Percentiles rank a stretch among this genome's conserved stretches.
phyloP scores from a whole-genome alignment of 2,888 invertebrate species.

The Argyresthia albistria region DNA sequence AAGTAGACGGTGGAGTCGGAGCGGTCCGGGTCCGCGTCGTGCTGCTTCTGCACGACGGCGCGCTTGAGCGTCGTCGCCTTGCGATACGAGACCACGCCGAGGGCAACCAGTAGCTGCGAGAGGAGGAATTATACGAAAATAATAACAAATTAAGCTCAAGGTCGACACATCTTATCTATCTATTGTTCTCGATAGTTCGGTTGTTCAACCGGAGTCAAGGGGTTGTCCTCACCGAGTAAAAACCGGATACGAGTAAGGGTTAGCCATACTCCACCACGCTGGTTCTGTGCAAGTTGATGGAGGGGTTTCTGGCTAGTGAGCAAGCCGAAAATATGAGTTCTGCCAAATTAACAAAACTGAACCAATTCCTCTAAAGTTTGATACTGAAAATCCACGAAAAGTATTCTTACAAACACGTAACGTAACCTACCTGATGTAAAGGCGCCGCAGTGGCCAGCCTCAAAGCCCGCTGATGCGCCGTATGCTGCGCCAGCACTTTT shows the following conservation, averaged over 20 bases:
- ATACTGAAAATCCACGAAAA: no score
- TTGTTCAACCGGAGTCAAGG: no score
- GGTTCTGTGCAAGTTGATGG: no score
- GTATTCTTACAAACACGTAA: no score
- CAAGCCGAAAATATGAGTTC: no score
- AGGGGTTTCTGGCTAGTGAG: no score
- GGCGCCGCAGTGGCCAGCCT: conserved; percentile 80
- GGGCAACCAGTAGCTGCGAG: conserved; percentile 82
- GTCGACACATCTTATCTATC: no score
- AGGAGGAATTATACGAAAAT: conserved; percentile 20
- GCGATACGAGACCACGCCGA: conserved; percentile 91
- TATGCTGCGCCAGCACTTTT: conserved; percentile 75
- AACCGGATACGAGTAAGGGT: no score
- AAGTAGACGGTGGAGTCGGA: conserved; percentile 97
- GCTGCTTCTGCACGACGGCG: conserved; percentile 79
- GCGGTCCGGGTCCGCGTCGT: conserved; percentile 87
- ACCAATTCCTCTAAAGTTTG: no score
- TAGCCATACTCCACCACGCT: no score
- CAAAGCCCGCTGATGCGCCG: conserved; percentile 80
- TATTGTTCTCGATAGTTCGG: no score
- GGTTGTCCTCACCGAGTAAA: no score
- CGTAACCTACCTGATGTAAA: conserved; percentile 70
- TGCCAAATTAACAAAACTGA: conserved; percentile 23
- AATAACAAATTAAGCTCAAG: conserved; percentile 29
- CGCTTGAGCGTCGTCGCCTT: conserved; percentile 91